These are phyloP conservation scores for Picathartes gymnocephalus DNA, from an alignment of 2,113 vertebrate species.

Conservation along the genomic window DNA sequence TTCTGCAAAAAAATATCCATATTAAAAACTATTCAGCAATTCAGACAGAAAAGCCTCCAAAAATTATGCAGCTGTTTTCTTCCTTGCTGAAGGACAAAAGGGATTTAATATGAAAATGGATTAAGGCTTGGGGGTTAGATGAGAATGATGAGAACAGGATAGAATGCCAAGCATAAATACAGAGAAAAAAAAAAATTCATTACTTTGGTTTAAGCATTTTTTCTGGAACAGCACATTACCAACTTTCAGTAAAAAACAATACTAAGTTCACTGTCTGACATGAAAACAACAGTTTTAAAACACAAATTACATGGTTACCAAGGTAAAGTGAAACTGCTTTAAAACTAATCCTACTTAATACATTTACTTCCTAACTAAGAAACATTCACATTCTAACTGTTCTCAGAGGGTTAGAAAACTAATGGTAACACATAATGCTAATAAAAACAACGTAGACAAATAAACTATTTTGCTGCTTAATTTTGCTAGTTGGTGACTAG, in stretches of 20 bases:
- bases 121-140: constrained; percentile 40
- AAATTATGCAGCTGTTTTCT: constrained; percentile 13
- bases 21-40: constrained; percentile 41
- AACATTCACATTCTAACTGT: neutral
- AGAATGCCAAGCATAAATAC: neutral
- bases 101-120: constrained; percentile 54
- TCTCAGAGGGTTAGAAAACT: neutral
- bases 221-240: neutral
- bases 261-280: neutral
- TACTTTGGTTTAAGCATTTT: neutral
- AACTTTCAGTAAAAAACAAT: neutral
- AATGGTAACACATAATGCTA: neutral
- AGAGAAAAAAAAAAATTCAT: neutral
- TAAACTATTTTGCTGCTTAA: neutral
- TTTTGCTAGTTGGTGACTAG: neutral
- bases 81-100: constrained; percentile 48
- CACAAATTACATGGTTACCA: neutral
- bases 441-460: neutral
- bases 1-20: constrained; percentile 13
- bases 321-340: neutral
- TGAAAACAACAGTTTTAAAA: neutral
- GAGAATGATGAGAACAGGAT: constrained; percentile 31
- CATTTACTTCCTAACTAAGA: neutral
- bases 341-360: neutral
- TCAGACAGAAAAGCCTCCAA: constrained; percentile 5